phyloP scores from a whole-genome alignment of 2,888 invertebrate species.

The Cephalotes varians region DNA sequence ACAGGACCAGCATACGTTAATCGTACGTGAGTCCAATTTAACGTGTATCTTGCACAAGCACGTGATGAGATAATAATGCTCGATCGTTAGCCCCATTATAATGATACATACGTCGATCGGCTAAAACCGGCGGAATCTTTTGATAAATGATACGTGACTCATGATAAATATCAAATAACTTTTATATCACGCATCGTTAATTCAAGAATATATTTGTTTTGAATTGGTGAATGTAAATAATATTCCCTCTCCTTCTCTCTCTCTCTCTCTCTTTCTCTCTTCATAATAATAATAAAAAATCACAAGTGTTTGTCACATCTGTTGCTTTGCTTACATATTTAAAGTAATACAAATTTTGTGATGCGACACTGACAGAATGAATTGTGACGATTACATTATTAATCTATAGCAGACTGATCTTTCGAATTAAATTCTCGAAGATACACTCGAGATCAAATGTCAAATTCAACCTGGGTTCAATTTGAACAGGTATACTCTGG shows the following conservation, averaged over 20 bases:
- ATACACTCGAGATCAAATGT: neutral
- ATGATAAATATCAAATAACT: neutral
- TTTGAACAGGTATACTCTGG: neutral
- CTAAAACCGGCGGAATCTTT: constrained; percentile 12
- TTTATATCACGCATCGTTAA: neutral
- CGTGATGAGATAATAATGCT: constrained; percentile 12
- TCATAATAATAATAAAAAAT: neutral
- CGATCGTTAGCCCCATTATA: neutral
- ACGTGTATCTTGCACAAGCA: constrained; percentile 19
- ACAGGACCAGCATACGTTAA: constrained; percentile 28
- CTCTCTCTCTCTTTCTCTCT: neutral
- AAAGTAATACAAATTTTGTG: constrained; percentile 11
- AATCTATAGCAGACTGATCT: neutral
- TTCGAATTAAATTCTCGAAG: neutral
- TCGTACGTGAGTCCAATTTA: constrained; percentile 27
- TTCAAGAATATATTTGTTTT: neutral
- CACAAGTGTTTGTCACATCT: neutral
- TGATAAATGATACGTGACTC: neutral
- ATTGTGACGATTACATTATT: neutral
- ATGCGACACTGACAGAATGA: neutral
- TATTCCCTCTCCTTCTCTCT: neutral
- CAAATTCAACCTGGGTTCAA: neutral
- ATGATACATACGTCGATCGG: neutral
- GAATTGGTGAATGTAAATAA: neutral
- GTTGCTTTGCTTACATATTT: constrained; percentile 5